phyloP scores from a whole-genome alignment of 2,888 invertebrate species.

The Anoplius nigerrimus region DNA sequence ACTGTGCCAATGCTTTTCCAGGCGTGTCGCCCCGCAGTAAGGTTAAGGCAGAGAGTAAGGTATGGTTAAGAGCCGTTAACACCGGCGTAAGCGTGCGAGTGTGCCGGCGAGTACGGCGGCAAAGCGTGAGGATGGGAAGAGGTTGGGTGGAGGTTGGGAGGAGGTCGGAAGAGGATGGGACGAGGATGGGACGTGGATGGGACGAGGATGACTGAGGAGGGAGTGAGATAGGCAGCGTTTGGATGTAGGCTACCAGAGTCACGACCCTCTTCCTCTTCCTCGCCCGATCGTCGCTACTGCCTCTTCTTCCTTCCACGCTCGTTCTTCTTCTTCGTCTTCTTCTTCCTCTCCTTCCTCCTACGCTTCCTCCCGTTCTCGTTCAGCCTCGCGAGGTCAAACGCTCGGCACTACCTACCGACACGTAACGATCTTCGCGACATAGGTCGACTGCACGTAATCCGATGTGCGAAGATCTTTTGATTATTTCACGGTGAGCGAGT shows the following conservation, averaged over 20 bases:
- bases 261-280: constrained; percentile 65
- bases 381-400: not conserved
- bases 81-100: constrained; percentile 40
- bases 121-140: constrained; percentile 26
- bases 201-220: constrained; percentile 55
- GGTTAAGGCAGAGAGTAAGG: constrained; percentile 34
- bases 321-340: constrained; percentile 55
- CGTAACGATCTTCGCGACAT: constrained; percentile 7
- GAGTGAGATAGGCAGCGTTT: constrained; percentile 56
- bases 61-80: constrained; percentile 54
- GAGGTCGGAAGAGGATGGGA: constrained; percentile 54
- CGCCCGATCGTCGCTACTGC: constrained; percentile 43
- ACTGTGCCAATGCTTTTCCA: constrained; percentile 22
- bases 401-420: constrained; percentile 16
- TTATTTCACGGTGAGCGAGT: too few species aligned
- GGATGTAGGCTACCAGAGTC: constrained; percentile 74
- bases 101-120: constrained; percentile 11
- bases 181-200: constrained; percentile 54
- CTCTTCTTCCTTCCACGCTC: constrained; percentile 33
- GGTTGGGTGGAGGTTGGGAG: constrained; percentile 44
- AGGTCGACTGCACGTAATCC: not conserved
- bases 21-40: constrained; percentile 30
- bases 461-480: constrained; percentile 18
- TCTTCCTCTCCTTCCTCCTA: constrained; percentile 54
- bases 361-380: not conserved